Conservation (phyloP, 1,140 invertebrate species). For the Anthonomus grandis region DNA sequence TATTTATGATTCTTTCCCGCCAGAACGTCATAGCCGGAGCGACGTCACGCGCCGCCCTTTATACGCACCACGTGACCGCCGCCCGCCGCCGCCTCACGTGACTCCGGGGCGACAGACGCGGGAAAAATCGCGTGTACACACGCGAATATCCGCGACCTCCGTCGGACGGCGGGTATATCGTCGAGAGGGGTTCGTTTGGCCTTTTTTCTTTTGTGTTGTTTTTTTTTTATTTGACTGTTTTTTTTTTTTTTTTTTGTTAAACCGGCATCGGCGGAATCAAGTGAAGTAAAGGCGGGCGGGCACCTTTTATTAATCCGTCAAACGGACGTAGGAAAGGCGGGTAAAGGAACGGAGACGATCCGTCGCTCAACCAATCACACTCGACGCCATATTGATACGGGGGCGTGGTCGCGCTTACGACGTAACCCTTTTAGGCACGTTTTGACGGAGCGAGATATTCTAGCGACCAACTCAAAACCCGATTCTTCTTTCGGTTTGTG, state of each 20-base stretch:
- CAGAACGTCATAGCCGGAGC: conserved; percentile 33
- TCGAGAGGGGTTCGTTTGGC: too few species aligned
- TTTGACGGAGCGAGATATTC: too few species aligned
- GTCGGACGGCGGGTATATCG: too few species aligned
- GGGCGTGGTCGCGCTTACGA: conserved; percentile 36
- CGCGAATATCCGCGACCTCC: too few species aligned
- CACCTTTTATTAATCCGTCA: conserved; percentile 41
- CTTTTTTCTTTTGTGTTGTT: too few species aligned
- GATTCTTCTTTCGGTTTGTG: too few species aligned
- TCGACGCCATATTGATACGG: conserved; percentile 43
- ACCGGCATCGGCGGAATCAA: conserved; percentile 35
- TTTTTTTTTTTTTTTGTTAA: too few species aligned
- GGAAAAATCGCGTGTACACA: conserved; percentile 34
- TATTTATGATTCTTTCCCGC: conserved; percentile 38
- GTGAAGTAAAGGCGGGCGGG: conserved; percentile 35
- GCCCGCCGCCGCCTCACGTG: conserved; percentile 34
- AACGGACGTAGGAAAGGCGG: conserved; percentile 34
- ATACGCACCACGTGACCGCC: conserved; percentile 33
- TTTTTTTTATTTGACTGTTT: too few species aligned
- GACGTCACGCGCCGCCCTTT: conserved; percentile 5
- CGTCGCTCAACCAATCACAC: conserved; percentile 42
- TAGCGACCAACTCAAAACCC: too few species aligned
- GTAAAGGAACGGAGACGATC: conserved; percentile 39
- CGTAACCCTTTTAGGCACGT: conserved; percentile 35
- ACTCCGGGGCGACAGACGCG: conserved; percentile 14